Evolutionary conservation across 2,888 invertebrate species (phyloP).

Genomic region (Pammene aurita): DNA sequence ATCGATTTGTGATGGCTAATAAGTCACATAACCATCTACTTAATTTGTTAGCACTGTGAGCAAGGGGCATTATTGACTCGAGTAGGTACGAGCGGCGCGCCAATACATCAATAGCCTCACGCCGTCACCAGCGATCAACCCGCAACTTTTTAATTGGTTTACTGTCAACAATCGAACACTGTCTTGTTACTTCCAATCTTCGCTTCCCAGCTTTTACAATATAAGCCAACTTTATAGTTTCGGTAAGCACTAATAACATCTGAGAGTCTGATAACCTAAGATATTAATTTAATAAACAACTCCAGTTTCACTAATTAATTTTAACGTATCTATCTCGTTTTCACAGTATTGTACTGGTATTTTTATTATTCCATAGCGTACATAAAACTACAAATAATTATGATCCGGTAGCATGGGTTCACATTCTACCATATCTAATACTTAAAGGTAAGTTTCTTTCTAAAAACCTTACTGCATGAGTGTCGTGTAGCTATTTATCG

Average conservation of each 20-base stretch:
- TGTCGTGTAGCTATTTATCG: too few species aligned
- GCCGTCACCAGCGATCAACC: constrained; percentile 59
- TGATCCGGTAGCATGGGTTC: too few species aligned
- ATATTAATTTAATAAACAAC: constrained; percentile 2
- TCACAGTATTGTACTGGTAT: neutral
- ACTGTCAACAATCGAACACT: constrained; percentile 69
- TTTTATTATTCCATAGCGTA: neutral
- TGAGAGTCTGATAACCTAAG: constrained; percentile 17
- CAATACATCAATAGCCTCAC: constrained; percentile 44
- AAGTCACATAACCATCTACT: constrained; percentile 32
- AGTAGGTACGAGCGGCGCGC: constrained; percentile 16
- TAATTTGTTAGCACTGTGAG: constrained; percentile 30
- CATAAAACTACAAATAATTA: neutral
- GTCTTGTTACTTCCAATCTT: constrained; percentile 64
- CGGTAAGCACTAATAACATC: constrained; percentile 25
- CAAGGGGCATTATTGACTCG: constrained; percentile 28
- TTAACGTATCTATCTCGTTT: neutral
- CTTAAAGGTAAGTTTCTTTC: too few species aligned
- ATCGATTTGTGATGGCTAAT: constrained; percentile 18
- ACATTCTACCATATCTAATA: too few species aligned
- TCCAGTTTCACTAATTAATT: neutral
- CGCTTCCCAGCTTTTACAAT: constrained; percentile 49
- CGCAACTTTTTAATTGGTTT: constrained; percentile 78
- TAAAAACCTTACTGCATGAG: too few species aligned
- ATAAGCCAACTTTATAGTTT: constrained; percentile 40